Evolutionary conservation across 1,140 invertebrate species (phyloP), one percentile per base, ranked within the genome.

Genomic region (Dufourea novaeangliae): DNA sequence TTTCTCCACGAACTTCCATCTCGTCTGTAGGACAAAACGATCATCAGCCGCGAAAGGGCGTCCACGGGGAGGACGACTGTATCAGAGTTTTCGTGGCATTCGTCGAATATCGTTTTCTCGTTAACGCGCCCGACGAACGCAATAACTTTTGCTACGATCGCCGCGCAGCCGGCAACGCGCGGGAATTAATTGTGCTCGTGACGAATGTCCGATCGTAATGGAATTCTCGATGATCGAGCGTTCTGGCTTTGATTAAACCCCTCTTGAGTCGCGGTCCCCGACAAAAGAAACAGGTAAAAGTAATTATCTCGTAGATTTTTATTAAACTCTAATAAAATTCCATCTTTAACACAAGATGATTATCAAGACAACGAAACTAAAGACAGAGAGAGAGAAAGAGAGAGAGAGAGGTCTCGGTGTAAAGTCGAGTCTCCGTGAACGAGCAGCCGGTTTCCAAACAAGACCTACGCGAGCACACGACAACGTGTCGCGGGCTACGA

Each of bases 181-280:
- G 61, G 82, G 84, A 86, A 90, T 91, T 90, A 90, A 91, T 90
- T 82, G 85, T 68, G 56, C 44, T 68, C 84, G 79, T 87, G 86
- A 88, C 84, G 86, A 87, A 88, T 84, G 78, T 82, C 80, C 82
- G 80, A 85, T 87, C 82, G 83, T 80, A 82, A 84, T 78, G 56
- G 83, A 85, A 74, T 87, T 78, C 27, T 17, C 61, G 70, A 87
- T 86, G 85, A 87, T 84, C 78, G 82, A 78, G 57, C 75, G 69
- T 73, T 25, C 56, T 46, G 74, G 68, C 80, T 80, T 84, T 83
- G 76, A 87, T 87, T 79, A 79, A 85, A 80, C 46, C 12, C 12
- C 12, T 10, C 4, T 32, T 41, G 17, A 20, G 20, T 20, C 25
- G n/a, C 44, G n/a, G n/a, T n/a, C 44, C 59, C 67, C n/a, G 41